Conservation (phyloP, 1,140 invertebrate genomes). For the Leptinotarsa lineolata region DNA sequence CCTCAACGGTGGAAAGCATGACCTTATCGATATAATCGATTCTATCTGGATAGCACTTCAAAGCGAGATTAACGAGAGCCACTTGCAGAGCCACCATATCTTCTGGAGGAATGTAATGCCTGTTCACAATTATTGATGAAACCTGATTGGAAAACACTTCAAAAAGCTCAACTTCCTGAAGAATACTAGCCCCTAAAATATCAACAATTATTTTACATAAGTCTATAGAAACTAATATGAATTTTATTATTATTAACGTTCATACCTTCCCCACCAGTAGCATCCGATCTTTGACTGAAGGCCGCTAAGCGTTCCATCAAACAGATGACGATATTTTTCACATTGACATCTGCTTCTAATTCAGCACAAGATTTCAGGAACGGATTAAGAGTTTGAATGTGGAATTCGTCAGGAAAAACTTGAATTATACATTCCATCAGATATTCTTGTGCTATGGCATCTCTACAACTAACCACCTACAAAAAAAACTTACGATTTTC, state of each 20-base stretch:
- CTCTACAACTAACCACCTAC: conserved; percentile 93
- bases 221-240: neutral
- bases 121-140: conserved; percentile 88
- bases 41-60: conserved; percentile 94
- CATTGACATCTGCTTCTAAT: conserved; percentile 92
- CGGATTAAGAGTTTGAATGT: conserved; percentile 90
- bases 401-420: conserved; percentile 99
- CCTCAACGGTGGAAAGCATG: conserved; percentile 82
- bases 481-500: neutral
- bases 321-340: conserved; percentile 97
- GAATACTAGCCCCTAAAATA: conserved; percentile 39
- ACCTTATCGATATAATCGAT: conserved; percentile 96
- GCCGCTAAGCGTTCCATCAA: conserved; percentile 90
- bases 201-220: neutral
- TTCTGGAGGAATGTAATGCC: conserved; percentile 92
- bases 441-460: conserved; percentile 99
- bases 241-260: neutral
- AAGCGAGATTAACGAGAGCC: conserved; percentile 90
- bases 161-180: conserved; percentile 86
- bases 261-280: conserved; percentile 39
- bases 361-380: conserved; percentile 98
- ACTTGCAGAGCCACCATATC: conserved; percentile 96
- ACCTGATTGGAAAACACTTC: conserved; percentile 99
- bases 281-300: conserved; percentile 76
- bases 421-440: conserved; percentile 99